Percentiles rank a stretch among this genome's conserved stretches.
Evolutionary conservation across 2,797 vertebrate genomes (phyloP).

Genomic region (Myripristis murdjan): DNA sequence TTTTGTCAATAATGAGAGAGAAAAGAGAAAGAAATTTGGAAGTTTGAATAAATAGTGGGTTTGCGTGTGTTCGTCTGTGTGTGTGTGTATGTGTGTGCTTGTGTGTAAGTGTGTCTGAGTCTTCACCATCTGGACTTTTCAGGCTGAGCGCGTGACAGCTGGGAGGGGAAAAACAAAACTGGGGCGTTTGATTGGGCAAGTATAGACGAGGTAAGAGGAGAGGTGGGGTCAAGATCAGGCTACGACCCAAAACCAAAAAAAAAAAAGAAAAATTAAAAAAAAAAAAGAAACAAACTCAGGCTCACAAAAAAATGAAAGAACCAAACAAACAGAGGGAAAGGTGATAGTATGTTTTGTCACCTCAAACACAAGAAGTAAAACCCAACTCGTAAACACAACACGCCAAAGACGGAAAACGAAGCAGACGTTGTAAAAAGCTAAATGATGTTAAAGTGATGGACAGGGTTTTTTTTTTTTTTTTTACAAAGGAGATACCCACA

Average conservation of each 20-base stretch:
- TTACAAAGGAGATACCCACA: slow-evolving; percentile 52
- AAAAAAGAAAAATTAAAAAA: slow-evolving; percentile 5
- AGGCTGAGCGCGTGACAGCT: slow-evolving; percentile 95
- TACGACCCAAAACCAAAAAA: slow-evolving; percentile 52
- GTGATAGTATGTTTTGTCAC: slow-evolving; percentile 82
- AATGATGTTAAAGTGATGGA: slow-evolving; percentile 61
- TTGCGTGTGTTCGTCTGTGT: slow-evolving; percentile 31
- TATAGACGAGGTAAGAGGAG: slow-evolving; percentile 82
- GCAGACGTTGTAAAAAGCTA: slow-evolving; percentile 69
- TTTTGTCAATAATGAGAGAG: slow-evolving; percentile 89
- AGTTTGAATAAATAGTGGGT: slow-evolving; percentile 57
- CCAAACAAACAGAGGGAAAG: slow-evolving; percentile 48
- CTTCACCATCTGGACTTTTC: slow-evolving; percentile 93
- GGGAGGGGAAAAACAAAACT: slow-evolving; percentile 93
- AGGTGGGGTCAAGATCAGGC: slow-evolving; percentile 80
- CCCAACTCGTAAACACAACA: slow-evolving; percentile 61
- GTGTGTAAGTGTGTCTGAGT: slow-evolving; percentile 83
- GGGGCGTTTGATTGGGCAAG: slow-evolving; percentile 92
- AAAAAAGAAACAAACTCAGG: slow-evolving; percentile 1
- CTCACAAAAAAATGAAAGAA: slow-evolving; percentile 19
- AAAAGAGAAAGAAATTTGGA: slow-evolving; percentile 85
- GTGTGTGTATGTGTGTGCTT: slow-evolving; percentile 46
- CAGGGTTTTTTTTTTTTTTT: too few species aligned
- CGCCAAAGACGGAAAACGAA: slow-evolving; percentile 75
- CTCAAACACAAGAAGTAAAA: slow-evolving; percentile 81